Conservation (phyloP, 2,888 invertebrate species). For the Leptinotarsa peninsularis region DNA sequence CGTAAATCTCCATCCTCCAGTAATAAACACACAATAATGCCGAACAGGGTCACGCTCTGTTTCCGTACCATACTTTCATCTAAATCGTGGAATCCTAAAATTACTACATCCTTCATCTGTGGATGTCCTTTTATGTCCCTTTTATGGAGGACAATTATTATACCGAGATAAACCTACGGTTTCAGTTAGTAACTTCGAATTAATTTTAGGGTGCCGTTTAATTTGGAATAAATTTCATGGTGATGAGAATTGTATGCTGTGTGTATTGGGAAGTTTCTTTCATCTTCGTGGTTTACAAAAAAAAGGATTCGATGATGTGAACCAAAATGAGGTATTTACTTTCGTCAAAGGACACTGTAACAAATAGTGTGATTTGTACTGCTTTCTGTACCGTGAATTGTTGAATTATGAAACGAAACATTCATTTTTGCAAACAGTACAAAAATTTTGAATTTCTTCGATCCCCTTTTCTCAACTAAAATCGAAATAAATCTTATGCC, state of each 20-base stretch:
- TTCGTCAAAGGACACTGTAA: too few species aligned
- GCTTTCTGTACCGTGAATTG: too few species aligned
- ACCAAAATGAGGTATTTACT: too few species aligned
- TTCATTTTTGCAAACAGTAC: too few species aligned
- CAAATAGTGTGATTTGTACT: too few species aligned
- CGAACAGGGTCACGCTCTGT: constrained; percentile 14
- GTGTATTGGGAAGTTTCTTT: not conserved
- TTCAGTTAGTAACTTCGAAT: constrained; percentile 31
- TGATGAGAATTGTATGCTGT: not conserved
- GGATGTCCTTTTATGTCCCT: constrained; percentile 51
- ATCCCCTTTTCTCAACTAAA: too few species aligned
- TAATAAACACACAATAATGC: constrained; percentile 43
- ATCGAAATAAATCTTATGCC: too few species aligned
- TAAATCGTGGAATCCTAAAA: constrained; percentile 48
- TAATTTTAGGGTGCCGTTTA: constrained; percentile 31
- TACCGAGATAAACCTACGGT: constrained; percentile 41
- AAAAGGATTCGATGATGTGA: too few species aligned
- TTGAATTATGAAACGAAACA: too few species aligned
- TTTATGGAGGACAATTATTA: constrained; percentile 53
- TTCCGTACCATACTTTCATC: constrained; percentile 41
- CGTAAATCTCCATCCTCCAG: constrained; percentile 43
- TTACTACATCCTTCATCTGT: constrained; percentile 53
- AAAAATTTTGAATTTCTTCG: too few species aligned
- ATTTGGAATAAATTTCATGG: not conserved
- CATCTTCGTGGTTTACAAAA: too few species aligned